Percentiles rank a stretch among this genome's conserved stretches.
Evolutionary conservation across 37 sponge, comb jelly and placozoan species (phyloP).

Genomic region (Aphrocallistes beatrix): DNA sequence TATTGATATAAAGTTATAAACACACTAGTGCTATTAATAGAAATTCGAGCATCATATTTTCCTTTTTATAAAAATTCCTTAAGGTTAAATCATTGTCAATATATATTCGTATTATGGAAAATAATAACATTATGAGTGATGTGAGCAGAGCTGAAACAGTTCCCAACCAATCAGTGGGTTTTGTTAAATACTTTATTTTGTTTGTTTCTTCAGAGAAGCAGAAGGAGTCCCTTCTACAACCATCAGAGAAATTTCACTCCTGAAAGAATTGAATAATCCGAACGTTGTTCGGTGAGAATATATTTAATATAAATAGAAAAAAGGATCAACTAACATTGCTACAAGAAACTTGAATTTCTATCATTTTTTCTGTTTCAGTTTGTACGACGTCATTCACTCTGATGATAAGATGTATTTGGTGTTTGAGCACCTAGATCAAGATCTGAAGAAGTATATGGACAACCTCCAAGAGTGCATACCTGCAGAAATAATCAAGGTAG

Average conservation of each 20-base stretch:
- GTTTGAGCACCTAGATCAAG: slow-evolving; percentile 92
- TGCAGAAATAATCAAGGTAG: slow-evolving; percentile 14
- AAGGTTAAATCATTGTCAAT: no score
- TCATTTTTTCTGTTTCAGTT: slow-evolving; percentile 22
- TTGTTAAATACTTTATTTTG: background rate
- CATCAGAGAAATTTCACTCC: slow-evolving; percentile 87
- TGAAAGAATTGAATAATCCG: slow-evolving; percentile 67
- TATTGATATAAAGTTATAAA: no score
- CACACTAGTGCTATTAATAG: no score
- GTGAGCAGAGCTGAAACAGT: no score
- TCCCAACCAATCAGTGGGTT: no score
- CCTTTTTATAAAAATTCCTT: no score
- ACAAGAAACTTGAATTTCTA: background rate
- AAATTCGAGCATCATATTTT: no score
- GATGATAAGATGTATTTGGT: slow-evolving; percentile 86
- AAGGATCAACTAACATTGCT: background rate
- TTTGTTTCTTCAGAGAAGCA: slow-evolving; percentile 42
- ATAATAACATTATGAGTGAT: no score
- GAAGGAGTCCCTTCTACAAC: slow-evolving; percentile 97
- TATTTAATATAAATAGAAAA: background rate
- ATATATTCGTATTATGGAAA: no score
- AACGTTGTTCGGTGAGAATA: slow-evolving; percentile 66
- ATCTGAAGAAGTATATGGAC: slow-evolving; percentile 95
- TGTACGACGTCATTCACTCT: slow-evolving; percentile 74
- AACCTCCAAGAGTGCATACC: slow-evolving; percentile 33